These are phyloP conservation scores for Otis tarda DNA, from an alignment of 2,113 vertebrate species.

Conservation along the genomic window DNA sequence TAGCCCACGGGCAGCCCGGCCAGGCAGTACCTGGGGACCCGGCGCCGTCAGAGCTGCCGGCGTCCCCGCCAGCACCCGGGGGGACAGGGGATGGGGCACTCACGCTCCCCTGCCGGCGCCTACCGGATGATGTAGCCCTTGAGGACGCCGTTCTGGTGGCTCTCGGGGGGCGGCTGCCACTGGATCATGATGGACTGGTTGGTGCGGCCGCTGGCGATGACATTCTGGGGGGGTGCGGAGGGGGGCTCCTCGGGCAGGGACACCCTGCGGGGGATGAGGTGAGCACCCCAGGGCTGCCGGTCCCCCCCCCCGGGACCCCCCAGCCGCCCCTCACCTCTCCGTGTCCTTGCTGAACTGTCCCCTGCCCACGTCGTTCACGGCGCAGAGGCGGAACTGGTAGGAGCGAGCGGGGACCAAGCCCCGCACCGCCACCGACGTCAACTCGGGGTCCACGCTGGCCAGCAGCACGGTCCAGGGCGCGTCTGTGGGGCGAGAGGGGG, in stretches of 20 bases:
- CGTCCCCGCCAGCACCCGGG: not conserved
- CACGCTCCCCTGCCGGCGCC: rapidly evolving
- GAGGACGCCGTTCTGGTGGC: constrained; percentile 93
- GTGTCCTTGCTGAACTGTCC: constrained; percentile 97
- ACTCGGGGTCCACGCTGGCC: constrained; percentile 88
- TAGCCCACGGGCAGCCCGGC: constrained; percentile 95
- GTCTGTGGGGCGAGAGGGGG: constrained; percentile 63
- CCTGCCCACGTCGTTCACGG: constrained; percentile 93
- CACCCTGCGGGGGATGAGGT: constrained; percentile 71
- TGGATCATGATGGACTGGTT: constrained; percentile 99
- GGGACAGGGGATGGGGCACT: rapidly evolving
- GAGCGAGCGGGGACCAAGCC: constrained; percentile 92
- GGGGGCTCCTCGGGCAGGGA: constrained; percentile 95
- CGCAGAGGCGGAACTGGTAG: constrained; percentile 96
- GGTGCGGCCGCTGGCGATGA: constrained; percentile 94
- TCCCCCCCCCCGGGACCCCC: rapidly evolving
- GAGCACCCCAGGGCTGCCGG: not conserved
- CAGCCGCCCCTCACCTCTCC: constrained; percentile 77
- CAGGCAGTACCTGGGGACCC: constrained; percentile 88
- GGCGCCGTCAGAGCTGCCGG: rapidly evolving
- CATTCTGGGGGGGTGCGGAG: constrained; percentile 90
- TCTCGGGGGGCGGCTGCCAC: constrained; percentile 95
- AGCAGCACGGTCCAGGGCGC: constrained; percentile 92
- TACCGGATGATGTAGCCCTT: constrained; percentile 92
- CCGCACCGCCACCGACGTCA: constrained; percentile 81